Base-by-base conservation (phyloP, 2,888 invertebrate species). In the Coelinius sp. region DNA sequence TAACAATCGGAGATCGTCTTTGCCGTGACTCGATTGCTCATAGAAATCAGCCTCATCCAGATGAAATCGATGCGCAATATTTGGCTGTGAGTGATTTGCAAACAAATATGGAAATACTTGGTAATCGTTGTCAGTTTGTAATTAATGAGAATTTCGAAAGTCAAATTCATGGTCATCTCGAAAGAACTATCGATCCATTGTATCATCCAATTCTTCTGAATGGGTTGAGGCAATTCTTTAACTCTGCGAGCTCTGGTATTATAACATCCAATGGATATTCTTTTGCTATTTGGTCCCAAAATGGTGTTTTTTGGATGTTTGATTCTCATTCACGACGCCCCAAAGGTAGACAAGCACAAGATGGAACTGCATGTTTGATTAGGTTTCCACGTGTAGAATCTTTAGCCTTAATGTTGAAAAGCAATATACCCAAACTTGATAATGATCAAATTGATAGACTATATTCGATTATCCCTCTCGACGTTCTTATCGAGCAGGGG, bases 291-390 rank as follows among this genome's bases (percentile, higher is more conserved):
- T 31, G 49, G 52, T 31, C 12, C 12, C 27, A 38, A 0, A 17
- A 49, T 52, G n/a, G 17, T 17, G 35, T 52, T 14, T 66, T 66
- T n/a, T 66, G 52, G 14, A 52, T 52, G 20, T 56, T 64, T 49
- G 71, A 81, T 63, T 79, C 78, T 12, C 76, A 80, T 74, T 72
- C 78, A 22, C 79, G 79, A 76, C 79, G 80, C 10, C 53, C 70
- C 44, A 79, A 78, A 70, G 79, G 78, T 27, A 38, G 71, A 76
- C 5, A 27, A 66, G 4, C 3, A 4, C 35, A 62, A 46, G n/a
- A 52, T 2, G 68, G 71, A 17, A 35, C 25, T 2, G 71, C 71
- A 22, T 71, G 71, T 17, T 49, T 74, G 5, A 71, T 74, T 35
- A 38, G 67, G 22, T 74, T 66, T 24, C 59, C 17, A 46, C 25